Base-by-base conservation (phyloP, 2,113 vertebrate species). In the Deroptyus accipitrinus region DNA sequence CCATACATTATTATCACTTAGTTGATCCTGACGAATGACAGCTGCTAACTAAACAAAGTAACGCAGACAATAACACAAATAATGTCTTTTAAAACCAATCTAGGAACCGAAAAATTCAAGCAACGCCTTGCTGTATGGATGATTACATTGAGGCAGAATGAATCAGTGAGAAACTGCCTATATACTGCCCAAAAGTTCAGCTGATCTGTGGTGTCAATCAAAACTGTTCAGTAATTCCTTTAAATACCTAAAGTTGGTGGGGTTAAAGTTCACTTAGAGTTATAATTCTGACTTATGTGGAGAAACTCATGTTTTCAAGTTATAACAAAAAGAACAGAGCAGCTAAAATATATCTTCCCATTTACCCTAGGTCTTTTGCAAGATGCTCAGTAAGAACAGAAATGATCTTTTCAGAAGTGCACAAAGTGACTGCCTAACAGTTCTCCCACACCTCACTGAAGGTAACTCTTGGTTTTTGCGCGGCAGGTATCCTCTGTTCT, bases 41-140 rank as follows among this genome's bases (percentile, higher is more conserved):
- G 55, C 68, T 88, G 77, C 44, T 96, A 94, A 93, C 57, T 79
- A 92, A 93, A 86, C 62, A 92, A 92, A 95, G 77, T 68, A 96
- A 81, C 73, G 87, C 0, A 2, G 72, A 24, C 73, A 91, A 75
- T 73, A 94, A 54, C 44, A 91, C 80, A 88, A 89, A 81, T 75
- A 92, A 80, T 35, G 52, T 78, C 19, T 90, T 88, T 90, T 79
- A 68, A 92, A 90, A 66, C 62, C 28, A 57, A 11, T 66, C 25
- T 72, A 92, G 44, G 31, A 78, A 73, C 6, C 41, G 9, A 95
- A 44, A 6, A 78, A 52, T 54, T 88, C 62, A 95, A 83, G 17
- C 15, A 55, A 85, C 27, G 16, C 30, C 63, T 94, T 0, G 0
- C 30, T 70, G 20, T 37, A 39, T 15, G 15, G 61, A 41, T 67